Evolutionary conservation across 2,113 vertebrate genomes (phyloP), one percentile per base, ranked within the genome.

Genomic region (Equus quagga): DNA sequence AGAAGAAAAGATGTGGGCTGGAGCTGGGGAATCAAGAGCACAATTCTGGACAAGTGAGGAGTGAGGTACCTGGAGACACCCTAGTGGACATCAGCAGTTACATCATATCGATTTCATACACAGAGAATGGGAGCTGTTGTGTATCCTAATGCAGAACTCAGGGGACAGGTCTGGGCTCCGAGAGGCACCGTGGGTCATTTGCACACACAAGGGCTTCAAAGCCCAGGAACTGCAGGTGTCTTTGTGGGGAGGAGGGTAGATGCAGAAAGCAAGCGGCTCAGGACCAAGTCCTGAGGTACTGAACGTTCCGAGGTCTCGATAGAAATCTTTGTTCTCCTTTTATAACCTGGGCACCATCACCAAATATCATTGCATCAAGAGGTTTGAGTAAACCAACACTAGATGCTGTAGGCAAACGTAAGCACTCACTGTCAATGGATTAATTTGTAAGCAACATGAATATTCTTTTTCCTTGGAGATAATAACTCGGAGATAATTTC

Each of bases 91-190:
- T 0, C 31, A 33, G 62, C 81, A 44, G 81, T 13, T 4, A 1
- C 0, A 15, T 8, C 56, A 14, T 44, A 51, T 14, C 0, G 2
- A 9, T 28, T 26, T 73, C 58, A 46, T 0, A 3, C 0, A 1
- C 0, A 17, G n/a, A n/a, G 33, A 41, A 51, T 3, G 80, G 19
- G 44, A 62, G 51, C 62, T 13, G 41, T 19, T 18, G 3, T 1
- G 44, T 17, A 6, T 13, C 12, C 46, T 9, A 0, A 1, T 28
- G 15, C 9, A 12, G 33, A 69, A 82, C 51, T 31, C 4, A 2
- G 24, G n/a, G 28, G 44, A 2, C n/a, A 56, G 24, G 69, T 36
- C 65, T 17, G 87, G 46, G 31, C 72, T 65, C 11, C 11, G 1
- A 90, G 67, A 69, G 23, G 49, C 0, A 18, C 60, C 26, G 1